These are phyloP conservation scores for Mythimna albipuncta DNA, from an alignment of 2,888 invertebrate species.

Conservation along the genomic window DNA sequence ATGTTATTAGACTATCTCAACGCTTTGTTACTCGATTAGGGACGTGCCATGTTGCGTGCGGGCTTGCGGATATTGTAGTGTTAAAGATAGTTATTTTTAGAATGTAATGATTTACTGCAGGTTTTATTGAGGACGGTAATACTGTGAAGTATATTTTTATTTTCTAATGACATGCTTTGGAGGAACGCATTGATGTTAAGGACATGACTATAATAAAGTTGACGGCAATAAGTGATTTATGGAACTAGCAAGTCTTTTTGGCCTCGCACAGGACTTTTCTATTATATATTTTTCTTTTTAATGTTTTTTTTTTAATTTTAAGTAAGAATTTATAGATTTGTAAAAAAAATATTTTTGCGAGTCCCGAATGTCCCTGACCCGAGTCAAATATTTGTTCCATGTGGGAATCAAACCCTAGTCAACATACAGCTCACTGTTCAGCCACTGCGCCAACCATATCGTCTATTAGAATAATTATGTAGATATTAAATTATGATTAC, in stretches of 20 bases:
- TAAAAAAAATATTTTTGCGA: too few relatives aligned
- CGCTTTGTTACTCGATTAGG: constrained; percentile 53
- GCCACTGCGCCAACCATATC: neutral
- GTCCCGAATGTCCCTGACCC: too few relatives aligned
- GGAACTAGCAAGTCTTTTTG: too few relatives aligned
- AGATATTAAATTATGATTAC: constrained; percentile 1
- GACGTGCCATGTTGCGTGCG: constrained; percentile 42
- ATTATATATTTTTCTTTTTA: too few relatives aligned
- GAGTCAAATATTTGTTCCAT: too few relatives aligned
- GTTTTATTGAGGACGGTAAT: constrained; percentile 18
- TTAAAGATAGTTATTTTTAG: constrained; percentile 14
- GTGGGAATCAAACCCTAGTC: too few relatives aligned
- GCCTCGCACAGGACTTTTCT: too few relatives aligned
- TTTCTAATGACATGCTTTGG: neutral
- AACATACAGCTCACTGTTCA: too few relatives aligned
- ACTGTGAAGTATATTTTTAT: constrained; percentile 1
- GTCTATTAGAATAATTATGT: neutral
- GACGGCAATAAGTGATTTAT: neutral
- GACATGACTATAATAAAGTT: neutral
- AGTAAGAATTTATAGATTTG: too few relatives aligned
- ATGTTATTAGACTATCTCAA: constrained; percentile 46
- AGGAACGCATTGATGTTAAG: neutral
- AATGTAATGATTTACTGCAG: constrained; percentile 17
- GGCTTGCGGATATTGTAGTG: constrained; percentile 33
- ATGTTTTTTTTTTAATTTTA: too few relatives aligned